phyloP scores from a whole-genome alignment of 2,888 invertebrate species.

The Seira ritae region DNA sequence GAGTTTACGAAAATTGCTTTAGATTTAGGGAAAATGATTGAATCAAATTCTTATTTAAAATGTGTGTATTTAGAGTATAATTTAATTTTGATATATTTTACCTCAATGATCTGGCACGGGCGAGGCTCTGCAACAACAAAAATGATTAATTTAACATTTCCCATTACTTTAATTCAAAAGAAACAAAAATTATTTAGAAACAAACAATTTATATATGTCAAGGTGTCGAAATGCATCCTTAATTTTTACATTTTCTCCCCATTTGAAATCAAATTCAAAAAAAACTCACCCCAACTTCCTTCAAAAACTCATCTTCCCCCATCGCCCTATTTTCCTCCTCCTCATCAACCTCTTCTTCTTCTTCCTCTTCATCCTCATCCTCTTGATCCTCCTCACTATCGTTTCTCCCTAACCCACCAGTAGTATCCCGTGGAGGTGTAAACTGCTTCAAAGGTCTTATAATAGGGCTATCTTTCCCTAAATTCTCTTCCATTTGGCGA shows the following conservation, averaged over 20 bases:
- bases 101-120: conserved; percentile 89
- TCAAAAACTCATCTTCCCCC: conserved; percentile 82
- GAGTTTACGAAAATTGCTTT: no score
- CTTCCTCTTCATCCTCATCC: conserved; percentile 76
- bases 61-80: no score
- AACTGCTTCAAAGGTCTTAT: conserved; percentile 86
- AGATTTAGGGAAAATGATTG: no score
- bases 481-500: conserved; percentile 88
- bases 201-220: no score
- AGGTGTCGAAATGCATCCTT: no score
- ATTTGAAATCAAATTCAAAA: no score
- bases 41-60: no score
- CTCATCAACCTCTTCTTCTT: conserved; percentile 75
- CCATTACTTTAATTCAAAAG: no score
- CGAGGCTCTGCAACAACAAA: conserved; percentile 76
- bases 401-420: conserved; percentile 75
- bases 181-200: no score
- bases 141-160: no score
- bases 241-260: no score
- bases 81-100: no score
- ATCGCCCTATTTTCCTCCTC: conserved; percentile 77
- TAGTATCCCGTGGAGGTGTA: conserved; percentile 88
- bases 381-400: conserved; percentile 73
- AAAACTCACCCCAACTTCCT: conserved; percentile 78
- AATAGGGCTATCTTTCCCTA: conserved; percentile 42